Evolutionary conservation across 2,113 vertebrate genomes (phyloP).

Genomic region (Pituophis catenifer): DNA sequence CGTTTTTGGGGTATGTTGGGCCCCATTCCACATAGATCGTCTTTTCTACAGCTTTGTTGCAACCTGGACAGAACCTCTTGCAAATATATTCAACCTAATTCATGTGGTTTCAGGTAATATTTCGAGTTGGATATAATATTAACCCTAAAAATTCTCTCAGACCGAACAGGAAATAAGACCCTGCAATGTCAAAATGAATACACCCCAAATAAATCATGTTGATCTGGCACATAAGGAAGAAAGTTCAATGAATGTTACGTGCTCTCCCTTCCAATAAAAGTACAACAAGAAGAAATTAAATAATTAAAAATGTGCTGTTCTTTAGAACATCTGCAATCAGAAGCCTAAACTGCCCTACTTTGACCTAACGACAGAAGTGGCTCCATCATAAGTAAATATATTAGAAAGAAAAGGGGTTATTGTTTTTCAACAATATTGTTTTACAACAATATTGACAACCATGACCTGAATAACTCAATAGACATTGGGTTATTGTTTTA

Average conservation of each 20-base stretch:
- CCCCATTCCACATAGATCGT: conserved; percentile 74
- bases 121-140: not conserved
- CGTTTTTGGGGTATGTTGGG: conserved; percentile 77
- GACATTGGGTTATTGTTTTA: no score
- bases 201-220: not conserved
- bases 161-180: not conserved
- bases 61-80: conserved; percentile 75
- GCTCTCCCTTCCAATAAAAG: not conserved
- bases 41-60: conserved; percentile 79
- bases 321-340: not conserved
- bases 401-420: not conserved
- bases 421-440: not conserved
- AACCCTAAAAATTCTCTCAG: not conserved
- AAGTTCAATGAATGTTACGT: not conserved
- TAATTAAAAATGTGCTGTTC: not conserved
- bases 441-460: no score
- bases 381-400: not conserved
- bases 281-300: not conserved
- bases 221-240: no score
- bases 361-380: not conserved
- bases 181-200: not conserved
- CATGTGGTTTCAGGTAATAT: conserved; percentile 76
- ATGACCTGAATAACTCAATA: no score
- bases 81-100: conserved; percentile 73
- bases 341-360: not conserved